These are phyloP conservation scores for Oreonectes daqikongensis DNA, from an alignment of 2,797 vertebrate genomes.

Conservation along the genomic window DNA sequence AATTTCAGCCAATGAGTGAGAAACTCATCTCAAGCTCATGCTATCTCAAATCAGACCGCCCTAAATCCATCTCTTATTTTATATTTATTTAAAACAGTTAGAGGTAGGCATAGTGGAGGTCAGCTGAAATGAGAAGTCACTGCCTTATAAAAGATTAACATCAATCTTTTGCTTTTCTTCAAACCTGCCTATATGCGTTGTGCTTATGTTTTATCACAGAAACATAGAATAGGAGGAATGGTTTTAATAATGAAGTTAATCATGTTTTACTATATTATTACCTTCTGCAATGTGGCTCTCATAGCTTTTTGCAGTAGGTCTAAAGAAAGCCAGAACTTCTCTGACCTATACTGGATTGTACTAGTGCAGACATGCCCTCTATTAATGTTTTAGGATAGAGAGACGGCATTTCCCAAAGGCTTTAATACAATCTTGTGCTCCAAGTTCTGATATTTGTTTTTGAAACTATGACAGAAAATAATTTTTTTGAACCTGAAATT, in stretches of 20 bases:
- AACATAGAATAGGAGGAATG: background rate
- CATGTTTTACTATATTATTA: background rate
- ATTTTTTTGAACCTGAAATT: background rate
- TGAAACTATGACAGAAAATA: background rate
- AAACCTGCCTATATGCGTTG: conserved; percentile 2
- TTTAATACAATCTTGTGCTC: background rate
- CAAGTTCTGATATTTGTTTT: no score
- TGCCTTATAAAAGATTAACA: conserved; percentile 18
- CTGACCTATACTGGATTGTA: background rate
- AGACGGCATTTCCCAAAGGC: background rate
- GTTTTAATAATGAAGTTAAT: background rate
- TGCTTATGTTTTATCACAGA: conserved; percentile 10
- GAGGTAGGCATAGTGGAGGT: conserved; percentile 27
- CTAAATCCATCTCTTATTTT: background rate
- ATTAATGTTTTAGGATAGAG: conserved; percentile 5
- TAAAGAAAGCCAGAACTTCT: background rate
- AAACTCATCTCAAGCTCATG: no score
- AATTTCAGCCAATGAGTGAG: background rate
- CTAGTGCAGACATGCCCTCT: background rate
- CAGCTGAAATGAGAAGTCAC: background rate
- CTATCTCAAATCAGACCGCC: background rate
- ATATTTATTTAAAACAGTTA: background rate
- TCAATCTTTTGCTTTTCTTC: background rate
- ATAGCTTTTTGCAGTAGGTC: background rate
- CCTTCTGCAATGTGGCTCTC: background rate